These are phyloP conservation scores for Anabas testudineus DNA, from an alignment of 2,797 vertebrate genomes.

Conservation along the genomic window DNA sequence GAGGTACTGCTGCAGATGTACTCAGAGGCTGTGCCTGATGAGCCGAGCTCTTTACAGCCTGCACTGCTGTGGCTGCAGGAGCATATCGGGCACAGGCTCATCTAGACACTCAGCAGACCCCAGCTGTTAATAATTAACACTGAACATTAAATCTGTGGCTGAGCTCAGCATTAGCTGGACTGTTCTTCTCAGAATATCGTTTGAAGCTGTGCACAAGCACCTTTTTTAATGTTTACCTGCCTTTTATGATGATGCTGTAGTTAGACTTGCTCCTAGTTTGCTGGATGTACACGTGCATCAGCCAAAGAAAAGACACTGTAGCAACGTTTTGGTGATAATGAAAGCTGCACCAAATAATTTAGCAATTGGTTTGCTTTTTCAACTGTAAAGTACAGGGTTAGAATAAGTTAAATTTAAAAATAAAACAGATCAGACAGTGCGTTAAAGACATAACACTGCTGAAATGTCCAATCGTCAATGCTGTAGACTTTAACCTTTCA, in stretches of 20 bases:
- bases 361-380: constrained; percentile 33
- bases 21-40: constrained; percentile 82
- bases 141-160: constrained; percentile 63
- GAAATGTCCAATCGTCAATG: constrained; percentile 38
- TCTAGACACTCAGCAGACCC: constrained; percentile 44
- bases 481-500: constrained; percentile 53
- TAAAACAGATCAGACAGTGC: constrained; percentile 20
- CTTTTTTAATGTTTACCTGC: constrained; percentile 66
- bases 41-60: constrained; percentile 78
- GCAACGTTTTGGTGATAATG: constrained; percentile 1
- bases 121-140: constrained; percentile 26
- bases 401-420: constrained; percentile 27
- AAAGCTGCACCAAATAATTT: constrained; percentile 31
- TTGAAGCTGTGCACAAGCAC: constrained; percentile 56
- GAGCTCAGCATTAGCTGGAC: constrained; percentile 24
- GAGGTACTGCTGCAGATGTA: constrained; percentile 92
- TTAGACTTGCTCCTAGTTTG: constrained; percentile 25
- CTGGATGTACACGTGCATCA: constrained; percentile 26
- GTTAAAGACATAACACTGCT: constrained; percentile 49
- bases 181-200: constrained; percentile 15
- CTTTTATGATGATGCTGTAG: constrained; percentile 43
- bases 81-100: constrained; percentile 66
- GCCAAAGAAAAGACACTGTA: constrained; percentile 55
- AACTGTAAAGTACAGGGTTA: constrained; percentile 17
- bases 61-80: constrained; percentile 87